phyloP scores from a whole-genome alignment of 2,888 invertebrate genomes.

The Ceratothoa steindachneri region DNA sequence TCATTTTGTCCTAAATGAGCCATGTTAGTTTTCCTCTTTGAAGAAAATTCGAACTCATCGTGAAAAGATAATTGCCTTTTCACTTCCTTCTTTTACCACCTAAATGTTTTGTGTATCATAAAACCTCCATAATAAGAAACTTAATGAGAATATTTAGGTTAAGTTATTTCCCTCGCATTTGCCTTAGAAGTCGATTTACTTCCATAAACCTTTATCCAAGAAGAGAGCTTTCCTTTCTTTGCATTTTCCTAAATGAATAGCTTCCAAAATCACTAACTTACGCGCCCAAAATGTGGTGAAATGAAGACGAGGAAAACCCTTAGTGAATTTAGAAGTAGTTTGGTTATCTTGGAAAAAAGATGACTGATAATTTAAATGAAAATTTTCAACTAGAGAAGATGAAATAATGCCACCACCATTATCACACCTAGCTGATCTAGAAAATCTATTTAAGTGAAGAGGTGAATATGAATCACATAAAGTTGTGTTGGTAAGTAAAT shows the following conservation, averaged over 20 bases:
- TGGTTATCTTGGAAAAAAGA: neutral
- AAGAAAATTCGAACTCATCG: neutral
- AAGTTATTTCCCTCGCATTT: no score
- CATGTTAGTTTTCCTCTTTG: neutral
- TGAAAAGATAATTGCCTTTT: neutral
- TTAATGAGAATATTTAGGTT: no score
- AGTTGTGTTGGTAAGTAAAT: neutral
- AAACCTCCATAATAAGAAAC: no score
- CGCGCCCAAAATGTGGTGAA: neutral
- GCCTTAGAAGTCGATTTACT: neutral
- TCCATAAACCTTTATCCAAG: neutral
- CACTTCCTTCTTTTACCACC: neutral
- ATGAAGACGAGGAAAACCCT: neutral
- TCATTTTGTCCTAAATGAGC: neutral
- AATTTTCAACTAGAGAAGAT: neutral
- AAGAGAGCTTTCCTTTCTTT: neutral
- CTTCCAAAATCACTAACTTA: neutral
- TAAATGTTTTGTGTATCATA: no score
- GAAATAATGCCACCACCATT: neutral
- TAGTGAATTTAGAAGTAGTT: neutral
- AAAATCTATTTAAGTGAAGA: neutral
- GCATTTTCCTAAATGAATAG: neutral
- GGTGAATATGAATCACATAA: neutral
- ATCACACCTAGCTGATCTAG: neutral
- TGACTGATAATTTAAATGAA: neutral